These are phyloP conservation scores for Pseudeuparius sepicola DNA, from an alignment of 2,888 invertebrate species.

Conservation along the genomic window DNA sequence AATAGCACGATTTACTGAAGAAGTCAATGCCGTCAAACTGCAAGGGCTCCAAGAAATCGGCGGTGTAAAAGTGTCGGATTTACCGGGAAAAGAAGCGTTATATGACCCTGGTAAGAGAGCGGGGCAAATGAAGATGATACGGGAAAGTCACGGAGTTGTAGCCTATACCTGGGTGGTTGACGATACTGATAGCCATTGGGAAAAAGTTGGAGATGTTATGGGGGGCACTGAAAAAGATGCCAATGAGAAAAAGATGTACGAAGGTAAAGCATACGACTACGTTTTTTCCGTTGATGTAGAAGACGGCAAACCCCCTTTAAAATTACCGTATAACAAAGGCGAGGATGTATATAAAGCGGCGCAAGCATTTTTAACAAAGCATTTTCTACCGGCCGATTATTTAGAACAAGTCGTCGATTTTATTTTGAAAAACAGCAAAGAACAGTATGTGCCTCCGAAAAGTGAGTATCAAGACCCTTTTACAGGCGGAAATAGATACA, in stretches of 20 bases:
- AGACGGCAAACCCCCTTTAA: conserved; percentile 77
- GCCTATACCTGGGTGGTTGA: conserved; percentile 72
- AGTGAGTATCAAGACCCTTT: conserved; percentile 54
- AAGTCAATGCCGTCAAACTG: conserved; percentile 54
- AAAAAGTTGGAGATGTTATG: conserved; percentile 80
- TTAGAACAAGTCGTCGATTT: conserved; percentile 90
- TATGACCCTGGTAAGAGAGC: conserved; percentile 66
- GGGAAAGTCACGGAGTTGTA: conserved; percentile 61
- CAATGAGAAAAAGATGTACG: conserved; percentile 66
- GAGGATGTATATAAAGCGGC: conserved; percentile 92
- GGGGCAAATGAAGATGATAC: conserved; percentile 78
- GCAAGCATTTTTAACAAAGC: conserved; percentile 77
- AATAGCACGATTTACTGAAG: conserved; percentile 58
- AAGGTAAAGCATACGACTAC: conserved; percentile 90
- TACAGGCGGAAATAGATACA: conserved; percentile 55
- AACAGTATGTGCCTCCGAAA: conserved; percentile 34
- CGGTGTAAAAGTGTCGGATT: conserved; percentile 73
- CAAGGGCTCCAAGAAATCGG: conserved; percentile 65
- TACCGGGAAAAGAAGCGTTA: conserved; percentile 73
- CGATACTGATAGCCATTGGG: conserved; percentile 53
- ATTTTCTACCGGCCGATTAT: conserved; percentile 75
- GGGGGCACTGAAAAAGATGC: conserved; percentile 56
- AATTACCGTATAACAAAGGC: conserved; percentile 80
- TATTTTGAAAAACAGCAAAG: conserved; percentile 70
- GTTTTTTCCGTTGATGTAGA: conserved; percentile 95